A percentile compares a stretch with the other conserved stretches of the same genome.
phyloP scores from a whole-genome alignment of 2,888 invertebrate genomes.

The Drosophila tanythrix region DNA sequence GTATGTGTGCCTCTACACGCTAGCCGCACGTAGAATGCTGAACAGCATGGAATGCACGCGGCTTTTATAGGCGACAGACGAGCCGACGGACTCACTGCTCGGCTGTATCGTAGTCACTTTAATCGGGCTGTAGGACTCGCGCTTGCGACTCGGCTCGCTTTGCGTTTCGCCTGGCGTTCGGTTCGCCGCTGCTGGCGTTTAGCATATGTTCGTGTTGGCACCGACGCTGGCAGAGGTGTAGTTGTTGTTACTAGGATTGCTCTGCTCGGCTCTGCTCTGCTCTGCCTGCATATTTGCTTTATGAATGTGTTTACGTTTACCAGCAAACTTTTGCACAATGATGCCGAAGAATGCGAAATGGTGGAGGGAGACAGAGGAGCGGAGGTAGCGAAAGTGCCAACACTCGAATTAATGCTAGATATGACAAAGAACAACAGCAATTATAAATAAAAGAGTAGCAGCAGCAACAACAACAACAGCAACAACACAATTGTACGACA shows the following conservation, averaged over 20 bases:
- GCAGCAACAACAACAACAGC: constrained; percentile 48
- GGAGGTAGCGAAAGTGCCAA: constrained; percentile 67
- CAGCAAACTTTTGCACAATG: constrained; percentile 71
- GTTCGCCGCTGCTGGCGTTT: constrained; percentile 54
- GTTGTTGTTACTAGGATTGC: constrained; percentile 17
- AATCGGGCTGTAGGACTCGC: constrained; percentile 24
- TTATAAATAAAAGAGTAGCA: constrained; percentile 55
- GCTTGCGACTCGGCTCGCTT: constrained; percentile 42
- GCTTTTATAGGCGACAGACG: constrained; percentile 57
- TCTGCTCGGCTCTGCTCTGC: constrained; percentile 19
- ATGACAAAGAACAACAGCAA: constrained; percentile 53
- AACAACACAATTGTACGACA: constrained; percentile 59
- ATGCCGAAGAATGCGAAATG: constrained; percentile 4
- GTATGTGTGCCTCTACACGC: constrained; percentile 61
- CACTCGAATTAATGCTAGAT: constrained; percentile 75
- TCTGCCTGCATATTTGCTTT: constrained; percentile 73
- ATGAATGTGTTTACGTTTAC: constrained; percentile 79
- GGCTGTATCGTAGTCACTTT: not conserved
- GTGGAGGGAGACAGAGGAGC: constrained; percentile 5
- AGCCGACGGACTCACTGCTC: not conserved
- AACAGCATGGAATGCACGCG: constrained; percentile 34
- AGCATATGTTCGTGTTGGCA: constrained; percentile 73
- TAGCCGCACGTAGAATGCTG: constrained; percentile 76
- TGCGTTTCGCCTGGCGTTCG: constrained; percentile 17
- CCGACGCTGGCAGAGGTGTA: constrained; percentile 42